These are phyloP conservation scores for Listrodromus nycthemerus DNA, from an alignment of 2,888 invertebrate species.

Conservation along the genomic window DNA sequence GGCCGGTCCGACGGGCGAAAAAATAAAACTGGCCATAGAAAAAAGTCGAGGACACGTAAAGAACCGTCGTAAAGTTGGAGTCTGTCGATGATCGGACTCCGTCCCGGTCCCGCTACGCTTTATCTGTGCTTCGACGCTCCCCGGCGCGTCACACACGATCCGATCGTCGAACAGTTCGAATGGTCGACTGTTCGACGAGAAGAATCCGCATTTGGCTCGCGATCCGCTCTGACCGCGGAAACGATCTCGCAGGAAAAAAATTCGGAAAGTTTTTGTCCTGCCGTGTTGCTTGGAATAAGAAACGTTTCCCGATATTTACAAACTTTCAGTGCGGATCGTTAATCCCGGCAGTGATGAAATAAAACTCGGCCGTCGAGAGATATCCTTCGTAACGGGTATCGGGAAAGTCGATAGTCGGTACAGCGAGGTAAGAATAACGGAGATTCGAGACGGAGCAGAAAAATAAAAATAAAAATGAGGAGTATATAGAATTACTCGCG, in stretches of 20 bases:
- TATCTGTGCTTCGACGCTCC: neutral
- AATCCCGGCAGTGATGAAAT: constrained; percentile 10
- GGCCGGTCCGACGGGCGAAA: constrained; percentile 47
- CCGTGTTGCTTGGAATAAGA: neutral
- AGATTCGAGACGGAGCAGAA: neutral
- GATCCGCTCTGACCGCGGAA: neutral
- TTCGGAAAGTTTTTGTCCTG: neutral
- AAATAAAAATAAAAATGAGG: neutral
- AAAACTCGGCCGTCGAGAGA: constrained; percentile 4
- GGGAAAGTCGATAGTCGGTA: constrained; percentile 19
- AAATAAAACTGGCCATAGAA: constrained; percentile 32
- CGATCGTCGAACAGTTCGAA: constrained; percentile 36
- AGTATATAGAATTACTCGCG: constrained; percentile 27
- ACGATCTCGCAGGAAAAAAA: too few relatives aligned
- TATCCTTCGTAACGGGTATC: neutral
- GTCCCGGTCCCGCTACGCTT: constrained; percentile 29
- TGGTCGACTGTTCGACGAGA: constrained; percentile 21
- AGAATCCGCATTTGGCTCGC: constrained; percentile 7
- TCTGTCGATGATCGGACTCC: constrained; percentile 64
- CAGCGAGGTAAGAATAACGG: neutral
- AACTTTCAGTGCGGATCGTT: constrained; percentile 19
- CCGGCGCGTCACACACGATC: neutral
- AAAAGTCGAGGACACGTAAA: constrained; percentile 27
- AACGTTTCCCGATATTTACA: neutral
- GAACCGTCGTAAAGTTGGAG: constrained; percentile 61